Percentiles rank a stretch among this genome's conserved stretches.
Evolutionary conservation across 2,113 vertebrate genomes (phyloP).

Genomic region (Aramus guarauna): DNA sequence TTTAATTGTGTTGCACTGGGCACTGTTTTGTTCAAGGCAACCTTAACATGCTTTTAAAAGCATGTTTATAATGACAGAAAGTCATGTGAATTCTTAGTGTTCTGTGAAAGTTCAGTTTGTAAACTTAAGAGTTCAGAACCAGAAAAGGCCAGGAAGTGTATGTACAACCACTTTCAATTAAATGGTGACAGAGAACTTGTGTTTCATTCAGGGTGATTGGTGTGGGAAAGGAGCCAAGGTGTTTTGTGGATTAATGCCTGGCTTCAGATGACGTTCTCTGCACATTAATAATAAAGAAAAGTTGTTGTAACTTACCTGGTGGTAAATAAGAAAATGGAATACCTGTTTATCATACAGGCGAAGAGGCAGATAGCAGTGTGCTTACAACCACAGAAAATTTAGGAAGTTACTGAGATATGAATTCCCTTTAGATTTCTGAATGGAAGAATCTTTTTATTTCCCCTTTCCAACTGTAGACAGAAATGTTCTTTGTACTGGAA

Average conservation of each 20-base stretch:
- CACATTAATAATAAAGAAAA: neutral
- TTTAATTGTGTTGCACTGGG: neutral
- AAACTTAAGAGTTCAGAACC: neutral
- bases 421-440: neutral
- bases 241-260: neutral
- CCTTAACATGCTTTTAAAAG: neutral
- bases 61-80: neutral
- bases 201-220: neutral
- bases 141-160: neutral
- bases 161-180: neutral
- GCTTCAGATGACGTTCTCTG: neutral
- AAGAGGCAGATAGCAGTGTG: neutral
- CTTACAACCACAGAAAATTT: neutral
- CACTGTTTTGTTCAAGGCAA: neutral
- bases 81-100: neutral
- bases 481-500: neutral
- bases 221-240: neutral
- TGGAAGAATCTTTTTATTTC: neutral
- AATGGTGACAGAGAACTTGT: neutral
- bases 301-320: neutral
- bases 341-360: fast-evolving
- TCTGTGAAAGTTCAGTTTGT: neutral
- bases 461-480: neutral
- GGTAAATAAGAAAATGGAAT: neutral
- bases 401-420: neutral